Evolutionary conservation across 2,113 vertebrate genomes (phyloP), one percentile per base, ranked within the genome.

Genomic region (Myodes glareolus): DNA sequence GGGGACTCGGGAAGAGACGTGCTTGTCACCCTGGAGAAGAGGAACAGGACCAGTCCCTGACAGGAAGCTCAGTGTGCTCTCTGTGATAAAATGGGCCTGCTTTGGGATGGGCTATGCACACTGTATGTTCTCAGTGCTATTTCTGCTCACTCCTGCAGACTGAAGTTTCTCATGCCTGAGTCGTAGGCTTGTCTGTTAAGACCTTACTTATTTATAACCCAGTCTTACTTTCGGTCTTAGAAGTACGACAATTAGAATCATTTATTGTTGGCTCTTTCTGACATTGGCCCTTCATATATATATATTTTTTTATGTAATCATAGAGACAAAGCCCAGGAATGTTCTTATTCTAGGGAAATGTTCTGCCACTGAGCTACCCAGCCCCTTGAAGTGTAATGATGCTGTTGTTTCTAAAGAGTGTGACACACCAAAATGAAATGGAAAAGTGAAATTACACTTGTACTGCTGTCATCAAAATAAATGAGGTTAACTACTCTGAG

Each of bases 11-110:
- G 61, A 87, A 92, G 80, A 65, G 16, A 13, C 25, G 33, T 29
- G 42, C 50, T 47, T 96, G 6, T 68, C 27, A 39, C 21, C 42
- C 19, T 7, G 39, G 88, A 84, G 39, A 73, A 50, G 50, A 39
- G 29, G 39, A 33, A 39, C 0, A 78, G 61, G 72, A 88, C 42
- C 87, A 90, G 75, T 47, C 36, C 27, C 42, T 77, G 16, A 50
- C 33, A 88, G 50, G 88, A 92, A 86, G 17, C 67, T 95, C 86
- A 92, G n/a, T 77, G 9, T 88, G 55, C 12, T 84, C 39, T 78
- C n/a, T 42, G 4, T n/a, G n/a, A 97, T 97, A 97, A 98, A 96
- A 55, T 89, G 55, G 50, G 67, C 42, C 73, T 78, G 65, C 33
- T 92, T 92, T 91, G 73, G 55, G 88, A 84, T 95, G 8, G 91